Evolutionary conservation across 2,113 vertebrate species (phyloP).

Genomic region (Boulengeromyrus knoepffleri): DNA sequence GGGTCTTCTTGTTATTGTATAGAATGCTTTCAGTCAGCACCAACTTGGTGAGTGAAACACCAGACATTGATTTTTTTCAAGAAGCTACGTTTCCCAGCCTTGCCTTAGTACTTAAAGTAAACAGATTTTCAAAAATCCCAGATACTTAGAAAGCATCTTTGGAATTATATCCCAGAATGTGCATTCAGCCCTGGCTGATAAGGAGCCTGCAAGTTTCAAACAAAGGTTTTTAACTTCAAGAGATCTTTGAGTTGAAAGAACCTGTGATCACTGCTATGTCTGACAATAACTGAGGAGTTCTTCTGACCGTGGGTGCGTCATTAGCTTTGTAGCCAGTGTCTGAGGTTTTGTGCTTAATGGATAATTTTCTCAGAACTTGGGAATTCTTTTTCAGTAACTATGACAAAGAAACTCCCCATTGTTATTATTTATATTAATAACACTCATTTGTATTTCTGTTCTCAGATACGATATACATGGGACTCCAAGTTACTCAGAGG

Average conservation of each 20-base stretch:
- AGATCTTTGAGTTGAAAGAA: background rate
- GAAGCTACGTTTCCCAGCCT: background rate
- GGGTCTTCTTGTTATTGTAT: background rate
- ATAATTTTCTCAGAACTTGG: background rate
- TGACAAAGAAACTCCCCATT: background rate
- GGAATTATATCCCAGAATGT: background rate
- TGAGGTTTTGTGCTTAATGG: background rate
- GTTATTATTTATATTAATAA: background rate
- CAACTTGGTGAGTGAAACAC: background rate
- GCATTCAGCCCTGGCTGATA: background rate
- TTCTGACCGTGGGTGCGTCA: background rate
- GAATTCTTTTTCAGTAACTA: background rate
- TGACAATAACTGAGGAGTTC: background rate
- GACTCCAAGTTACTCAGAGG: conserved; percentile 55
- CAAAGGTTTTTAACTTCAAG: background rate
- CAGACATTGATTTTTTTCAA: background rate
- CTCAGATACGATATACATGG: conserved; percentile 56
- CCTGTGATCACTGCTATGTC: background rate
- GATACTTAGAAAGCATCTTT: background rate
- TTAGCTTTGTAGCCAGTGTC: background rate
- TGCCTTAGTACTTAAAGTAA: background rate
- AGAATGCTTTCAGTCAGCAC: background rate
- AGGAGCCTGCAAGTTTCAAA: background rate
- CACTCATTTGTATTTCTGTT: background rate
- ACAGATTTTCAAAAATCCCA: background rate